These are phyloP conservation scores for Periophthalmus magnuspinnatus DNA, from an alignment of 2,797 vertebrate genomes.

Conservation along the genomic window DNA sequence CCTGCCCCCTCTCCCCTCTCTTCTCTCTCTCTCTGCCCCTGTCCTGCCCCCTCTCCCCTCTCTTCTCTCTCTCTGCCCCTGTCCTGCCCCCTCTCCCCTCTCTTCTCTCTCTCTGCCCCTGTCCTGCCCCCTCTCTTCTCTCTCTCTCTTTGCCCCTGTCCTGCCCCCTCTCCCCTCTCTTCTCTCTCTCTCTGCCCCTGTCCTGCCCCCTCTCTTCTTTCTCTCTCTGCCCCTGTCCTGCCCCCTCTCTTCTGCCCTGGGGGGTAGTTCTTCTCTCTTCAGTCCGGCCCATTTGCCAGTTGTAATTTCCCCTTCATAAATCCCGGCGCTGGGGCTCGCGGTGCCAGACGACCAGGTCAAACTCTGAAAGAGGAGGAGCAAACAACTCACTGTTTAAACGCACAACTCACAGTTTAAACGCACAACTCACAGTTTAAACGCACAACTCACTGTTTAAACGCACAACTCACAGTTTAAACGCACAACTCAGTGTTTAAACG, in stretches of 20 bases:
- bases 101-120: too few species aligned
- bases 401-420: background rate
- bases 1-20: background rate
- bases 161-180: too few species aligned
- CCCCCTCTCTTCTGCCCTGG: slow-evolving; percentile 38
- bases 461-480: too few species aligned
- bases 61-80: too few species aligned
- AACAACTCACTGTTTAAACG: background rate
- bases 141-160: too few species aligned
- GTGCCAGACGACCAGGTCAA: slow-evolving; percentile 69
- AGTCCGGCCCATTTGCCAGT: slow-evolving; percentile 68
- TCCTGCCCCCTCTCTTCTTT: background rate
- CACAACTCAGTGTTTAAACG: too few species aligned
- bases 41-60: too few species aligned
- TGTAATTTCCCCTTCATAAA: slow-evolving; percentile 79
- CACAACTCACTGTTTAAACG: too few species aligned
- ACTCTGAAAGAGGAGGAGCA: slow-evolving; percentile 52
- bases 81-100: too few species aligned
- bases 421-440: too few species aligned
- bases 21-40: too few species aligned
- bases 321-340: slow-evolving; percentile 69
- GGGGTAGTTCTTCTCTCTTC: slow-evolving; percentile 26
- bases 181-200: slow-evolving; percentile 37
- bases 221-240: background rate
- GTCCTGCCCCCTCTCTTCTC: too few species aligned